Evolutionary conservation across 2,888 invertebrate species (phyloP), one percentile per base, ranked within the genome.

Genomic region (Elysia crispata): DNA sequence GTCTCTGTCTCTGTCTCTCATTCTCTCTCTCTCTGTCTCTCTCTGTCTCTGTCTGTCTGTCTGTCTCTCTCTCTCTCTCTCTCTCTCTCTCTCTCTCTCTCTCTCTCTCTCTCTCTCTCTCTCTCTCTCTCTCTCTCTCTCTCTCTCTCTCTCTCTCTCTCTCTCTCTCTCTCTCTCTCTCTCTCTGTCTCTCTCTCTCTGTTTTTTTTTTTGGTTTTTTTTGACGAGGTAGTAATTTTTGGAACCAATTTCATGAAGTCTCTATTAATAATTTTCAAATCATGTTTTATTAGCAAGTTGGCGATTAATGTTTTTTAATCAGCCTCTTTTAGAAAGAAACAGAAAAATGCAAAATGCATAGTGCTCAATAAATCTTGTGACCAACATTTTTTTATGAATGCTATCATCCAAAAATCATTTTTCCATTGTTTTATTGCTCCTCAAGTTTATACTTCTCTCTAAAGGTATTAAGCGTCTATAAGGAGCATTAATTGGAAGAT

Each of bases 81-180:
- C n/a, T 30, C 25, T n/a, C 28, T 66, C 25, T 66, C 30, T 23
- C 30, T 18, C 25, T 3, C 66, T 23, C 30, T n/a, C 30, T 18
- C 18, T 66, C 18, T 66, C 23, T 28, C 25, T 18, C 23, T 66
- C 66, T 23, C 25, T 66, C 30, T 66, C 30, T 18, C 30, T 23
- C 30, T 18, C 25, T 3, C 66, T 23, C 30, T n/a, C 30, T 18
- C 18, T 66, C 18, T 66, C 23, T 28, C 25, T 18, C 23, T 66
- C 66, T 23, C 25, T 66, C 30, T 66, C 30, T 66, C 69, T 69
- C 69, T 69, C 69, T 69, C 69, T 69, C 69, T 69, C 69, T 69
- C 69, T 30, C 69, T 30, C 69, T 69, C 69, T 69, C 69, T 69
- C 69, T 69, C 69, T 69, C 69, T 33, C 69, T 33, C 33, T 69